phyloP scores from a whole-genome alignment of 2,888 invertebrate genomes.

The Stenchaetothrips biformis region DNA sequence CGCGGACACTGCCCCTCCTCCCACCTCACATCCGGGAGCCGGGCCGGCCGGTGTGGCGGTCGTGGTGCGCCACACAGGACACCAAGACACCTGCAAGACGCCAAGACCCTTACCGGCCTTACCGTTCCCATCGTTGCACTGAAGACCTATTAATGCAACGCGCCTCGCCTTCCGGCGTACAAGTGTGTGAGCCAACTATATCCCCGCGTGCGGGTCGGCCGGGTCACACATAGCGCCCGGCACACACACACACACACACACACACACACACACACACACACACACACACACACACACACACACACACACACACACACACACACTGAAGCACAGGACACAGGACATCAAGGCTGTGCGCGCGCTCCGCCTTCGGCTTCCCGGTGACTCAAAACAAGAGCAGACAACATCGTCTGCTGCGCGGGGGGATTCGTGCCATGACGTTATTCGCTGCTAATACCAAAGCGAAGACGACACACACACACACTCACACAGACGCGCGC shows the following conservation, averaged over 20 bases:
- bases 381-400: neutral
- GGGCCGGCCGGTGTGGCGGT: too few relatives aligned
- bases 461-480: neutral
- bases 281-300: too few relatives aligned
- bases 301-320: too few relatives aligned
- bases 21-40: slow-evolving; percentile 13
- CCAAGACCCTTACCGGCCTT: neutral
- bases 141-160: slow-evolving; percentile 18
- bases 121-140: neutral
- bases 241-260: too few relatives aligned
- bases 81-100: slow-evolving; percentile 9
- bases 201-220: too few relatives aligned
- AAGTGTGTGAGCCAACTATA: neutral
- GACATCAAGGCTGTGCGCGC: neutral
- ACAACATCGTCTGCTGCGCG: slow-evolving; percentile 1
- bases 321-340: too few relatives aligned
- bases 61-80: neutral
- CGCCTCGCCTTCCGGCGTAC: neutral
- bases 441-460: slow-evolving; percentile 23
- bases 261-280: too few relatives aligned
- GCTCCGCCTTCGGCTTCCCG: too few relatives aligned
- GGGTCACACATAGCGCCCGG: too few relatives aligned
- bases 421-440: slow-evolving; percentile 1
- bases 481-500: neutral
- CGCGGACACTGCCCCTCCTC: too few relatives aligned